Conservation (phyloP, 2,888 invertebrate species). For the Lydus trimaculatus region DNA sequence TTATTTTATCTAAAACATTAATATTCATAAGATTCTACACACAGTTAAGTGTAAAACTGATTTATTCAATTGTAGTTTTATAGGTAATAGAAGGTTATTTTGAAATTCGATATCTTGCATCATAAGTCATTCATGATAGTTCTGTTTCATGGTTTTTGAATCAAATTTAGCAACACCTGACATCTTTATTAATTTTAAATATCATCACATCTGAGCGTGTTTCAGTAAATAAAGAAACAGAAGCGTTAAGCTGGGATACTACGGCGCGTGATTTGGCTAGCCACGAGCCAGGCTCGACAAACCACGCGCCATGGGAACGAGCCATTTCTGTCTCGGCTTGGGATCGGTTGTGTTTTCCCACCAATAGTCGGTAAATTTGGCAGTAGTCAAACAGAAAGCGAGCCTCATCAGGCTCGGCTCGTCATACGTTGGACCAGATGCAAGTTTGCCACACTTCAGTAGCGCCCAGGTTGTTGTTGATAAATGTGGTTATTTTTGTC, state of each 20-base stretch:
- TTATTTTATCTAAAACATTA: conserved; percentile 10
- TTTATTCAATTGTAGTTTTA: conserved; percentile 22
- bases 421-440: too few relatives aligned
- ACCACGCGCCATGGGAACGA: too few relatives aligned
- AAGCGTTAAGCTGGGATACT: neutral
- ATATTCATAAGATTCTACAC: conserved; percentile 24
- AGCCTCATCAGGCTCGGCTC: too few relatives aligned
- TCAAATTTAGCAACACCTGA: neutral
- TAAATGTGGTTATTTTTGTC: too few relatives aligned
- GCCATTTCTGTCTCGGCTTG: too few relatives aligned
- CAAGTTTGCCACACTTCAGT: too few relatives aligned
- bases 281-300: too few relatives aligned
- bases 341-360: too few relatives aligned
- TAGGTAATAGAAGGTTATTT: conserved; percentile 12
- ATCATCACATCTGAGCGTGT: neutral
- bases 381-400: too few relatives aligned
- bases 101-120: neutral
- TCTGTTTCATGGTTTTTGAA: conserved; percentile 10
- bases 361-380: too few relatives aligned
- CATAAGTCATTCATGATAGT: conserved; percentile 5
- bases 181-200: neutral
- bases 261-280: too few relatives aligned
- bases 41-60: conserved; percentile 25
- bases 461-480: too few relatives aligned
- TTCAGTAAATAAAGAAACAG: neutral